phyloP scores from a whole-genome alignment of 2,888 invertebrate species.

The Zaprionus lineosus region DNA sequence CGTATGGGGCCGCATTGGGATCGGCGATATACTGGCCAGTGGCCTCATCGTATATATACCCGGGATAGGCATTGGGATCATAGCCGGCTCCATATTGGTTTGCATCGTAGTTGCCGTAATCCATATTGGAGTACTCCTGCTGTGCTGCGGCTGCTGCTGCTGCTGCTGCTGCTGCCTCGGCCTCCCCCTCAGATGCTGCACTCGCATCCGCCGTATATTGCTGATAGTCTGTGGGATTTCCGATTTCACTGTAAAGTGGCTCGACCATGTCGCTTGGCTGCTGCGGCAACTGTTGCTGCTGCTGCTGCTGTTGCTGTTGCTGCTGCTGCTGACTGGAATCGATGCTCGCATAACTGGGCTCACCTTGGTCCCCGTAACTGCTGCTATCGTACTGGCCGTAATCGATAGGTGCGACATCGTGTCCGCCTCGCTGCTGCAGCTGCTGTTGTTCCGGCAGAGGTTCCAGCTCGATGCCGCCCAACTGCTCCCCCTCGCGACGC shows the following conservation, averaged over 20 bases:
- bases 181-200: slow-evolving; percentile 16
- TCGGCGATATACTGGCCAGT: slow-evolving; percentile 79
- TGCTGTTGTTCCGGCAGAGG: slow-evolving; percentile 22
- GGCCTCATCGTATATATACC: slow-evolving; percentile 80
- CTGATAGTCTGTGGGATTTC: slow-evolving; percentile 62
- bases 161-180: slow-evolving; percentile 14
- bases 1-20: slow-evolving; percentile 72
- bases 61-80: slow-evolving; percentile 79
- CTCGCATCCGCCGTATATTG: slow-evolving; percentile 52
- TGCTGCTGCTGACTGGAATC: slow-evolving; percentile 50
- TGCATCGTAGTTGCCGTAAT: slow-evolving; percentile 80
- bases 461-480: neutral
- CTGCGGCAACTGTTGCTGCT: slow-evolving; percentile 9
- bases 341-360: slow-evolving; percentile 64
- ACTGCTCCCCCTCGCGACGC: slow-evolving; percentile 2
- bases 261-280: slow-evolving; percentile 35
- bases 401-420: slow-evolving; percentile 36
- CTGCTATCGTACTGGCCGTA: slow-evolving; percentile 55
- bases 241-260: slow-evolving; percentile 67
- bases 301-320: slow-evolving; percentile 17
- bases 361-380: slow-evolving; percentile 42
- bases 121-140: slow-evolving; percentile 71
- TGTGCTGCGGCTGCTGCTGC: slow-evolving; percentile 30
- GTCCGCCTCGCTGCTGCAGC: slow-evolving; percentile 11
- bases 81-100: slow-evolving; percentile 71